phyloP scores from a whole-genome alignment of 2,113 vertebrate species.

The Prunella fulvescens region DNA sequence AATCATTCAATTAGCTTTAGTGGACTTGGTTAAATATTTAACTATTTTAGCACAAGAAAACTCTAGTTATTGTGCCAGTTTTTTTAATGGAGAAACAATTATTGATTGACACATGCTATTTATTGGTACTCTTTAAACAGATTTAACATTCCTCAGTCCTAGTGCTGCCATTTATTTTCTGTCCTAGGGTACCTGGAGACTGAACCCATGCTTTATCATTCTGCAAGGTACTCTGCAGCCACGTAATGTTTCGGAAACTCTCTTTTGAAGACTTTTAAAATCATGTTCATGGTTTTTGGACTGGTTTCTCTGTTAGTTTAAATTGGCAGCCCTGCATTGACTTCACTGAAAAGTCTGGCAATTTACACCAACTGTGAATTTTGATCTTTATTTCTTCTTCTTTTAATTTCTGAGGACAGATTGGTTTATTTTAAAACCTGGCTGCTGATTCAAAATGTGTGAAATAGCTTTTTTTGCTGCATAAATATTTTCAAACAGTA shows the following conservation, averaged over 20 bases:
- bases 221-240: background rate
- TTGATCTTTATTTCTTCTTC: slow-evolving; percentile 55
- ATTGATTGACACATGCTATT: background rate
- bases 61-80: background rate
- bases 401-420: slow-evolving; percentile 48
- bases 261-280: background rate
- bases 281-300: background rate
- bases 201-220: background rate
- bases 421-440: slow-evolving; percentile 60
- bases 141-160: background rate
- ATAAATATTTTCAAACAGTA: slow-evolving; percentile 52
- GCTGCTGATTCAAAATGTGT: slow-evolving; percentile 41
- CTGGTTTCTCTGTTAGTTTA: slow-evolving; percentile 25
- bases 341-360: slow-evolving; percentile 26
- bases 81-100: background rate
- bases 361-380: slow-evolving; percentile 36
- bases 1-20: background rate
- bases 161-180: background rate
- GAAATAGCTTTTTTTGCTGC: slow-evolving; percentile 50
- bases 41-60: background rate
- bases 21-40: background rate
- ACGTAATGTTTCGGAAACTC: background rate
- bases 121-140: background rate
- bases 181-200: background rate
- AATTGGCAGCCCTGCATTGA: slow-evolving; percentile 13